Base-by-base conservation (phyloP, 2,797 vertebrate genomes). In the Onychomys leucogaster region DNA sequence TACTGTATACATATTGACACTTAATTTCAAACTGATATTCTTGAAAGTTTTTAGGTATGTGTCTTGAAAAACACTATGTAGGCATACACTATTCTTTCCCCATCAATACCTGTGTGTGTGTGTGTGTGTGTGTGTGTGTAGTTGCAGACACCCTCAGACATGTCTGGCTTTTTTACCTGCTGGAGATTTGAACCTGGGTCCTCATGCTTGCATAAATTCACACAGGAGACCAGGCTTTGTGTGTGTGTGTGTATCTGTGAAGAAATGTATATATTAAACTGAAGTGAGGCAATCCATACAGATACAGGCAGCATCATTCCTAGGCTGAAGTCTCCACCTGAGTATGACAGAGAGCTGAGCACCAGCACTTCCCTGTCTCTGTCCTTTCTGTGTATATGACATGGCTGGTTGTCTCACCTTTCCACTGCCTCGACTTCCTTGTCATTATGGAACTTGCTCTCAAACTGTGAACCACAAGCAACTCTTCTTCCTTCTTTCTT, bases 41-140 rank as follows among this genome's bases (percentile, higher is more conserved):
- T 67, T 89, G 43, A 67, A 92, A 83, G 12, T 6, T 86, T 95
- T 90, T 90, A 61, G 63, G 7, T 1, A 55, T 96, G 63, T 69
- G 85, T 17, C 3, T 91, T 93, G 32, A 80, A 87, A 92, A 93
- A 52, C 11, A 13, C 10, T 27, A 0, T 25, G 10, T n/a, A 67
- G 6, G 2, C 10, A 43, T 41, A 43, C 2, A 89, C 89, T 41
- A 49, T 89, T 81, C 10, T 55, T 52, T 81, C 10, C 4, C 16
- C 9, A 2, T 7, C 17, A 16, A 52, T 3, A 16, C 27, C 12
- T 55, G 49, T 21, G 27, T 55, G 14, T 52, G 1, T 49, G 76
- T 49, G 29, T 23, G 21, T 52, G 29, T 52, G 49, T 49, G 16
- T 34, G 16, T 80, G 77, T 73, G 71, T 46, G 5, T 73, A 4